A percentile compares a stretch with the other conserved stretches of the same genome.
These are phyloP conservation scores for Chymomyza amoena DNA, from an alignment of 2,888 invertebrate species.

Conservation along the genomic window DNA sequence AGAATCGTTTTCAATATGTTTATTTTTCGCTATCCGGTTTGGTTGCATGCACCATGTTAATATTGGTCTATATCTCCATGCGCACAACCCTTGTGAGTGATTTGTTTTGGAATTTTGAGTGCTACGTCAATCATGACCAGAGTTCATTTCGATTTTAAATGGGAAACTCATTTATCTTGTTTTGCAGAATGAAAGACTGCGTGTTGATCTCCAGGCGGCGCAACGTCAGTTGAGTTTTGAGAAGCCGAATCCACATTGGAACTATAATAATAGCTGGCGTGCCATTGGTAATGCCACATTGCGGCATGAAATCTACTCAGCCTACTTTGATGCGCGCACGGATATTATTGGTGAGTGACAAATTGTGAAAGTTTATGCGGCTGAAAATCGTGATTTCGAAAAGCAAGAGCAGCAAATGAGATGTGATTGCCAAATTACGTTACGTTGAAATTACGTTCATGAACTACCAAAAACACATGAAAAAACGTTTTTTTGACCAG, in stretches of 20 bases:
- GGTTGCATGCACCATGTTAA: slow-evolving; percentile 71
- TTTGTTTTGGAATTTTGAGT: neutral
- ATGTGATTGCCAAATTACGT: too few relatives aligned
- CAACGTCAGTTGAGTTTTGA: slow-evolving; percentile 65
- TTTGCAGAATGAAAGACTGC: slow-evolving; percentile 68
- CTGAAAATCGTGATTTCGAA: neutral
- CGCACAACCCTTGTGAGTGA: slow-evolving; percentile 72
- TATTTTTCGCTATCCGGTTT: slow-evolving; percentile 75
- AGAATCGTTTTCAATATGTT: slow-evolving; percentile 72
- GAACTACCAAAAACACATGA: too few relatives aligned
- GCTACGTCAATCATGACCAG: too few relatives aligned
- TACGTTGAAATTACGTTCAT: too few relatives aligned
- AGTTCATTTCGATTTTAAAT: neutral
- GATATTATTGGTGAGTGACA: slow-evolving; percentile 60
- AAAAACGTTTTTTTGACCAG: too few relatives aligned
- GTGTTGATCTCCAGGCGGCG: slow-evolving; percentile 59
- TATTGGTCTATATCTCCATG: slow-evolving; percentile 74
- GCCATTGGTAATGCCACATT: slow-evolving; percentile 66
- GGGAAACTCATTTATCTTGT: neutral
- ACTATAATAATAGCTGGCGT: slow-evolving; percentile 75
- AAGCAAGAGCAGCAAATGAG: too few relatives aligned
- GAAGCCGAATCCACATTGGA: slow-evolving; percentile 69
- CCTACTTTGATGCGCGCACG: slow-evolving; percentile 77
- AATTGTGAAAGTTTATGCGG: neutral
- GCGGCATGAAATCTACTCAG: slow-evolving; percentile 77